A percentile compares a stretch with the other conserved stretches of the same genome.
These are phyloP conservation scores for Paramormyrops kingsleyae DNA, from an alignment of 2,113 vertebrate genomes.

Conservation along the genomic window DNA sequence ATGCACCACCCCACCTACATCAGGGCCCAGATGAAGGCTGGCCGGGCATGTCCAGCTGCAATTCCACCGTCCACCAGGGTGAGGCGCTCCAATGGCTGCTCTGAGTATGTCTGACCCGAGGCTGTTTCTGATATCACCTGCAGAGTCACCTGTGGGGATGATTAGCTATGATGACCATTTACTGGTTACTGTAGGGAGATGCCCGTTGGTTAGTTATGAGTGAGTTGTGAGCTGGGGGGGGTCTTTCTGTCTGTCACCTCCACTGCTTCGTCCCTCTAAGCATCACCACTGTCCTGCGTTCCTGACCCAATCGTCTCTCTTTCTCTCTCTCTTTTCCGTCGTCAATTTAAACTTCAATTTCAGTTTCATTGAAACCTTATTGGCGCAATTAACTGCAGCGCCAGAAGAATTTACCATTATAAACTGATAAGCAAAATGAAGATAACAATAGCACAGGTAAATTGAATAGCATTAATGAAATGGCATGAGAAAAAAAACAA, in stretches of 20 bases:
- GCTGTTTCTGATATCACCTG: not conserved
- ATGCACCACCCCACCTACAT: not conserved
- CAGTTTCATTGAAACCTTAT: not conserved
- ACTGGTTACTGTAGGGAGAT: not conserved
- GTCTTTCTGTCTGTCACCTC: not conserved
- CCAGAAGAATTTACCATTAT: not conserved
- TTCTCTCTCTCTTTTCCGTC: slow-evolving; percentile 1
- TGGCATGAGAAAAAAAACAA: not conserved
- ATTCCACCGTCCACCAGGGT: not conserved
- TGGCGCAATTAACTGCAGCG: not conserved
- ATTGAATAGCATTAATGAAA: not conserved
- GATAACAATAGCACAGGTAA: not conserved
- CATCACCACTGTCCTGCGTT: not conserved
- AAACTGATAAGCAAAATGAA: not conserved
- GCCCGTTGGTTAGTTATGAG: not conserved
- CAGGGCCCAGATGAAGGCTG: not conserved
- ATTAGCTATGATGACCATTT: not conserved
- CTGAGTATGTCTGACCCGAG: not conserved
- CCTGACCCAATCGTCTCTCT: slow-evolving; percentile 1
- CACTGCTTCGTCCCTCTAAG: not conserved
- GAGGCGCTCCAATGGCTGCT: not conserved
- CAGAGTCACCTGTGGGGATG: not conserved
- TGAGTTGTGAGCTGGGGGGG: not conserved
- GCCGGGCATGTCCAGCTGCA: not conserved
- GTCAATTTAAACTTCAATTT: not conserved